phyloP scores from a whole-genome alignment of 1,140 invertebrate genomes.

The Drosophila pseudoananassae region DNA sequence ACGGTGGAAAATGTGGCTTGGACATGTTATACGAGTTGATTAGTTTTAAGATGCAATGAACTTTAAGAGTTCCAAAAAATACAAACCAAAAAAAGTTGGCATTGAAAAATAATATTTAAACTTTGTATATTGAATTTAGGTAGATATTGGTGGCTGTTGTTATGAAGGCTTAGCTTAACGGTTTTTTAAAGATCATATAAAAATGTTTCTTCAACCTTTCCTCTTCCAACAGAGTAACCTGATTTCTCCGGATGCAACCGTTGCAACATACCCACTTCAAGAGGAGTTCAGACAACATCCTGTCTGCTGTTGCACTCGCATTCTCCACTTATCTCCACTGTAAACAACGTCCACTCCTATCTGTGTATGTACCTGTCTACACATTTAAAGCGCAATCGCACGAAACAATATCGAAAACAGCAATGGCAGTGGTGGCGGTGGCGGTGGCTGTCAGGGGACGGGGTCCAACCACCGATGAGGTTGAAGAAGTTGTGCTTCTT shows the following conservation, averaged over 20 bases:
- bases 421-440: conserved; percentile 9
- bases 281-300: too few relatives aligned
- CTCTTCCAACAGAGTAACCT: too few relatives aligned
- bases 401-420: neutral
- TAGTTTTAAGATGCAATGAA: conserved; percentile 64
- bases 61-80: conserved; percentile 74
- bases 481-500: conserved; percentile 82
- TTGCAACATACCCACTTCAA: too few relatives aligned
- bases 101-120: conserved; percentile 39
- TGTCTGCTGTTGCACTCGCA: too few relatives aligned
- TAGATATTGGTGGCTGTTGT: too few relatives aligned
- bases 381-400: conserved; percentile 2
- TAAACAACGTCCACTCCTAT: neutral
- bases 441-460: neutral
- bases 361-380: neutral
- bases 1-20: neutral
- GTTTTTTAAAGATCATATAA: too few relatives aligned
- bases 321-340: too few relatives aligned
- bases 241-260: neutral
- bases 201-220: too few relatives aligned
- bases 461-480: conserved; percentile 53
- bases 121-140: too few relatives aligned
- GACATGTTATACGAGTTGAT: conserved; percentile 12
- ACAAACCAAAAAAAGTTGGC: conserved; percentile 74
- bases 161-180: too few relatives aligned